Base-by-base conservation (phyloP, 2,797 vertebrate genomes). In the Carapus acus region DNA sequence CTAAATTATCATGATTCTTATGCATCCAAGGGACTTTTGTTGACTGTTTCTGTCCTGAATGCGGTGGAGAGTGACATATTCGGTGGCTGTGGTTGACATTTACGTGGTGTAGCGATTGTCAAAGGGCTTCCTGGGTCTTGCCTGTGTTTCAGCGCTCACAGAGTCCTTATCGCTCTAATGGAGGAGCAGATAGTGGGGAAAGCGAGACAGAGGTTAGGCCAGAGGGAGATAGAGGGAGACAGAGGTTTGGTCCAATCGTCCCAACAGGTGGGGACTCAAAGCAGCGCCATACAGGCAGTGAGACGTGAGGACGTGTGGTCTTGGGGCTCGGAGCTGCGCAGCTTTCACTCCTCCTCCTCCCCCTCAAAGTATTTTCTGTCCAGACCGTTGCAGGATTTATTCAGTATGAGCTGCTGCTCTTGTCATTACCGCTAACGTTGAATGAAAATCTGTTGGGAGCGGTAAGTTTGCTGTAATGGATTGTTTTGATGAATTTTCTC, bases 121-220 rank as follows among this genome's bases (percentile, higher is more conserved):
- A 52, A n/a, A n/a, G n/a, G n/a, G 47, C 58, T 39, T 1, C 34
- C 29, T 58, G 7, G 11, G 22, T 37, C 6, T 27, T 1, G 54
- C 15, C 9, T 19, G 33, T 36, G 23, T n/a, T 39, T 53, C 6
- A 46, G 42, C 36, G 47, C 54, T 76, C 57, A 69, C 31, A 47
- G 34, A 54, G 6, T 14, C 29, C 76, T 74, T 86, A 86, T 88
- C 82, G 81, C 73, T 64, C 58, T 68, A 79, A 81, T 73, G 60
- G 57, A 36, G 31, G 5, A 18, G 15, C 38, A 79, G 80, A 86
- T 84, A 81, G 70, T 79, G 43, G 23, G 53, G 69, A 50, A 63
- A 60, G 52, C 50, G 55, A 65, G 52, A 48, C 66, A 63, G 7
- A 71, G 67, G 62, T 78, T 61, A 39, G 46, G 49, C 57, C 43